A percentile compares a stretch with the other conserved stretches of the same genome.
phyloP scores from a whole-genome alignment of 2,797 vertebrate genomes.

The Zenarchopterus dispar region DNA sequence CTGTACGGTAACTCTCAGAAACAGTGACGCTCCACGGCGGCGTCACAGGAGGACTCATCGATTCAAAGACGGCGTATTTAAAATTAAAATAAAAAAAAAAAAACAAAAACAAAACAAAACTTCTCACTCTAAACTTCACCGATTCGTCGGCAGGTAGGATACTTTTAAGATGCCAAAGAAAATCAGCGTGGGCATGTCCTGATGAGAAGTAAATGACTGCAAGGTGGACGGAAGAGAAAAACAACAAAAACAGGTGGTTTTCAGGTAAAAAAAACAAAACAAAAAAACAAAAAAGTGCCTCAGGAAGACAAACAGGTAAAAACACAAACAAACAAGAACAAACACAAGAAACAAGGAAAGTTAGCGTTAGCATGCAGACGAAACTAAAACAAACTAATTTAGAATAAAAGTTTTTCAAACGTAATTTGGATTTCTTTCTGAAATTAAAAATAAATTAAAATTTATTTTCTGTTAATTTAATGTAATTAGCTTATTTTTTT shows the following conservation, averaged over 20 bases:
- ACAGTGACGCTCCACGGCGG: constrained; percentile 19
- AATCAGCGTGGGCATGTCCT: constrained; percentile 26
- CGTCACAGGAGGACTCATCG: constrained; percentile 24
- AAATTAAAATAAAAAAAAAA: constrained; percentile 23
- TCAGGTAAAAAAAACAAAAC: no score
- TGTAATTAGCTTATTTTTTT: not conserved
- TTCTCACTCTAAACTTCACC: not conserved
- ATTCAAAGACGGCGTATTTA: not conserved
- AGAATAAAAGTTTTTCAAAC: no score
- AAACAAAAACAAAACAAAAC: constrained; percentile 1
- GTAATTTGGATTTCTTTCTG: no score
- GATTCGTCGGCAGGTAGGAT: not conserved
- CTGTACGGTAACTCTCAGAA: constrained; percentile 39
- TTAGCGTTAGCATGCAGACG: constrained; percentile 2
- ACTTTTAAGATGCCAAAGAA: constrained; percentile 13
- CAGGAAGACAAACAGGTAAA: constrained; percentile 11
- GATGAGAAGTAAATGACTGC: constrained; percentile 10
- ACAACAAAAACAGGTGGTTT: no score
- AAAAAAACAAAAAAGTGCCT: no score
- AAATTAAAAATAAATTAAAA: no score
- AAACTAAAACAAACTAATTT: no score
- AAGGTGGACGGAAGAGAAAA: no score
- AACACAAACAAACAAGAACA: constrained; percentile 2
- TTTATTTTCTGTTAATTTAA: not conserved
- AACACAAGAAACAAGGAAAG: constrained; percentile 29